A percentile compares a stretch with the other conserved stretches of the same genome.
phyloP scores from a whole-genome alignment of 2,888 invertebrate species.

The Phragmatobia fuliginosa region DNA sequence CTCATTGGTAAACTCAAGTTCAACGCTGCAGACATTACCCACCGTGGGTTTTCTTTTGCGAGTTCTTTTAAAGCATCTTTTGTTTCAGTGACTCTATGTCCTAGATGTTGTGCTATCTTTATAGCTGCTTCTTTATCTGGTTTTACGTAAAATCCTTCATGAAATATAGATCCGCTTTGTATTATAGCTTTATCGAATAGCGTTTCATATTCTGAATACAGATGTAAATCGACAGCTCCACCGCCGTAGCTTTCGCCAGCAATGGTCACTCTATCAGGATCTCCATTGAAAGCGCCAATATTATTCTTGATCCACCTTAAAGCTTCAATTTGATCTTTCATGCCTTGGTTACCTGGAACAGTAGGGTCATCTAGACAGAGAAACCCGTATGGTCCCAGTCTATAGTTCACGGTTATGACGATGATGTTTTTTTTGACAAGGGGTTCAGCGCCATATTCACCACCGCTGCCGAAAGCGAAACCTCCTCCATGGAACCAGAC shows the following conservation, averaged over 20 bases:
- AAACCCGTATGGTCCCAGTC: constrained; percentile 74
- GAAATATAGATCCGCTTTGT: constrained; percentile 65
- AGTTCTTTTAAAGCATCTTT: constrained; percentile 59
- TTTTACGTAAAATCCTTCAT: constrained; percentile 55
- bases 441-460: constrained; percentile 63
- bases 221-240: constrained; percentile 66
- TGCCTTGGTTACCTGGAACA: constrained; percentile 67
- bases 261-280: constrained; percentile 63
- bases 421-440: constrained; percentile 63
- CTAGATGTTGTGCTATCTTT: constrained; percentile 60
- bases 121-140: constrained; percentile 57
- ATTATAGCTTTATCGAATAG: constrained; percentile 65
- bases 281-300: constrained; percentile 70
- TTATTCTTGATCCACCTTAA: constrained; percentile 69
- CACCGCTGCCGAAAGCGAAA: constrained; percentile 64
- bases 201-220: constrained; percentile 59
- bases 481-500: constrained; percentile 78
- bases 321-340: constrained; percentile 71
- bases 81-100: constrained; percentile 43
- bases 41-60: constrained; percentile 49
- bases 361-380: constrained; percentile 65
- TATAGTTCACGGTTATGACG: constrained; percentile 65
- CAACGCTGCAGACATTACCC: constrained; percentile 54
- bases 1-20: constrained; percentile 49
- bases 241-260: constrained; percentile 74